Evolutionary conservation across 1,140 invertebrate genomes (phyloP).

Genomic region (Neodiprion lecontei): DNA sequence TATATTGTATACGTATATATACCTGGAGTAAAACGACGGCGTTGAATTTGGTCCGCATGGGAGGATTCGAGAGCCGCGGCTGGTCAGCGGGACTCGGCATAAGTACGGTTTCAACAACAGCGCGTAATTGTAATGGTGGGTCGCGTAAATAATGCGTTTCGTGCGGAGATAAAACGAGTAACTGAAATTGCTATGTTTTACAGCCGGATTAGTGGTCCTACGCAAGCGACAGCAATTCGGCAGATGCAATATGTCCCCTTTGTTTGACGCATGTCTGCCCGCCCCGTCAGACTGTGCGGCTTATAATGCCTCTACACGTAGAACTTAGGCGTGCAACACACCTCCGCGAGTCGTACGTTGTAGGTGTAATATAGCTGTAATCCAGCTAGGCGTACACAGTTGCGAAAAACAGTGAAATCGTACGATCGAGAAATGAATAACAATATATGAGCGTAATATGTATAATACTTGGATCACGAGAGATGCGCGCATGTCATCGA

Average conservation of each 20-base stretch:
- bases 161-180: background rate
- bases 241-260: background rate
- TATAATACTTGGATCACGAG: background rate
- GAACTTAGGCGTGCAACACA: no score
- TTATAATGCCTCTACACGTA: no score
- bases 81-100: background rate
- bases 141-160: background rate
- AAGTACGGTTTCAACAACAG: constrained; percentile 1
- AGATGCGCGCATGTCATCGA: no score
- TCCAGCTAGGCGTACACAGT: no score
- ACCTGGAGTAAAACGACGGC: no score
- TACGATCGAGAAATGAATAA: background rate
- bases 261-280: background rate
- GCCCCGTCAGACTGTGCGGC: background rate
- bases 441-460: background rate
- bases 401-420: background rate
- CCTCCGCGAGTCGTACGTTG: no score
- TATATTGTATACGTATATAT: no score
- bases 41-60: no score
- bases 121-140: background rate
- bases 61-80: background rate
- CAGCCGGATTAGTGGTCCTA: background rate
- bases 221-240: background rate
- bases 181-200: background rate
- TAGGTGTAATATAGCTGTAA: background rate